Evolutionary conservation across 2,888 invertebrate genomes (phyloP).

Genomic region (Cylindroiulus punctatus): DNA sequence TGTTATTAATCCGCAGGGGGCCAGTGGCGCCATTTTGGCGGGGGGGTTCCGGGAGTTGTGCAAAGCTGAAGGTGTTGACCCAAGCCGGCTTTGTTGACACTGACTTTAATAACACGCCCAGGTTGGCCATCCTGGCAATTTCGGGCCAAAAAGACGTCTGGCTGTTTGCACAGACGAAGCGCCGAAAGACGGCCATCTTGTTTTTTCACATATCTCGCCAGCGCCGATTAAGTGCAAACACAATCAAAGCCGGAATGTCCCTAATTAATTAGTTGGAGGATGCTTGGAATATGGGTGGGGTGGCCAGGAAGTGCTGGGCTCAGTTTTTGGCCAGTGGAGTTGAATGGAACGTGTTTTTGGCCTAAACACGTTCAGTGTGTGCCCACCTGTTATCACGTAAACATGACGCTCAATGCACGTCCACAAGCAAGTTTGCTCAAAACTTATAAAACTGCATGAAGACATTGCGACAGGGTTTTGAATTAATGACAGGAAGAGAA

Average conservation of each 20-base stretch:
- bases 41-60: neutral
- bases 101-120: neutral
- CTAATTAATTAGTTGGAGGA: neutral
- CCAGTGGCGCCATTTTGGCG: slow-evolving; percentile 1
- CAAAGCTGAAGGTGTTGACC: slow-evolving; percentile 18
- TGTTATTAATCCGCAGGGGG: neutral
- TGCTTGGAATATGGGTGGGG: neutral
- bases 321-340: too few relatives aligned
- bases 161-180: neutral
- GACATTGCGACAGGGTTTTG: too few relatives aligned
- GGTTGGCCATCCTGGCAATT: neutral
- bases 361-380: too few relatives aligned
- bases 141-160: neutral
- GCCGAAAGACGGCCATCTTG: neutral
- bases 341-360: too few relatives aligned
- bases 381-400: too few relatives aligned
- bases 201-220: neutral
- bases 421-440: too few relatives aligned
- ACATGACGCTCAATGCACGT: too few relatives aligned
- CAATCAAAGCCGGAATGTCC: neutral
- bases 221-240: neutral
- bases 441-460: too few relatives aligned
- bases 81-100: neutral
- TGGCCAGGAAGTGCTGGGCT: too few relatives aligned
- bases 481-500: too few relatives aligned